A percentile compares a stretch with the other conserved stretches of the same genome.
phyloP scores from a whole-genome alignment of 2,113 vertebrate genomes.

The Poeciliopsis turrubarensis region DNA sequence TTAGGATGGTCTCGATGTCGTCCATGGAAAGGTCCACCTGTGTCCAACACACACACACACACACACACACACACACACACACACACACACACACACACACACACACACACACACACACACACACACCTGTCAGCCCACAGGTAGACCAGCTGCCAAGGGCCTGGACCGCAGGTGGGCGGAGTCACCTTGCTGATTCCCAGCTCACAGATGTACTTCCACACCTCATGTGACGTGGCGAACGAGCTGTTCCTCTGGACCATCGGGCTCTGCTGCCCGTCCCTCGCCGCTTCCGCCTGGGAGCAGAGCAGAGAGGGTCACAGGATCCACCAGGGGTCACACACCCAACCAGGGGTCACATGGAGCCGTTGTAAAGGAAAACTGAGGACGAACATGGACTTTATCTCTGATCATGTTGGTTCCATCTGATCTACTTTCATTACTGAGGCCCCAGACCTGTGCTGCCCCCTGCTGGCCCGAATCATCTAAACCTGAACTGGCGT shows the following conservation, averaged over 20 bases:
- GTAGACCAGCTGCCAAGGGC: not conserved
- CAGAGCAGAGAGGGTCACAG: constrained; percentile 11
- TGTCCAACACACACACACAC: not conserved
- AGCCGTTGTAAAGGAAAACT: too few relatives aligned
- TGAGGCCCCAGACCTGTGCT: not conserved
- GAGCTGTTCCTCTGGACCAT: constrained; percentile 98
- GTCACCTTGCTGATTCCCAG: constrained; percentile 91
- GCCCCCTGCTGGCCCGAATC: not conserved
- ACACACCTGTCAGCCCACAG: not conserved
- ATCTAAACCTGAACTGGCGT: not conserved
- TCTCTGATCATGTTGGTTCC: too few relatives aligned
- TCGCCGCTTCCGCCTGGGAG: constrained; percentile 82
- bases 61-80: constrained; percentile 16
- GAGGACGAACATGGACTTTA: too few relatives aligned
- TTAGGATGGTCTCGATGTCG: constrained; percentile 98
- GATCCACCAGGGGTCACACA: too few relatives aligned
- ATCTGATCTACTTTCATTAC: not conserved
- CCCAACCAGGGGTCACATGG: not conserved
- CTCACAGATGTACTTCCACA: constrained; percentile 99
- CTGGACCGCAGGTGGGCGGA: not conserved
- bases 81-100: constrained; percentile 2
- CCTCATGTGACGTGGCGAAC: constrained; percentile 95
- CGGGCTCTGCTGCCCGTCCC: constrained; percentile 94
- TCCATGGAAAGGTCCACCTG: constrained; percentile 99
- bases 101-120: not conserved